Evolutionary conservation across 2,113 vertebrate species (phyloP).

Genomic region (Heptranchias perlo): DNA sequence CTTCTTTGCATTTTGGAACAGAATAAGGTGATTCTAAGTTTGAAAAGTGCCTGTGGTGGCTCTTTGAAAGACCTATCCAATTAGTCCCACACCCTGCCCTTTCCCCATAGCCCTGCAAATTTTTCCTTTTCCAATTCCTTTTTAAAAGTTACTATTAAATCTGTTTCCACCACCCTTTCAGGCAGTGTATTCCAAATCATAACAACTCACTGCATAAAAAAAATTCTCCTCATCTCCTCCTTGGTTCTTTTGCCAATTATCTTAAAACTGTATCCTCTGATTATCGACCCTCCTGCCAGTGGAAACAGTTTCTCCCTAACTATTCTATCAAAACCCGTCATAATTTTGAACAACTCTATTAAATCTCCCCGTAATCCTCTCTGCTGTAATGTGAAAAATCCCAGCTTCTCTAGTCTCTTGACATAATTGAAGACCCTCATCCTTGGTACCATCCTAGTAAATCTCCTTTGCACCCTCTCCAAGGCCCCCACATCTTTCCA

Average conservation of each 20-base stretch:
- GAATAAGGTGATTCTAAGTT: too few relatives aligned
- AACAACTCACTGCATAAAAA: neutral
- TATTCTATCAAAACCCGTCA: neutral
- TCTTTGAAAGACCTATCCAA: too few relatives aligned
- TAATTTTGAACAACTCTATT: neutral
- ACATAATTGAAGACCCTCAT: neutral
- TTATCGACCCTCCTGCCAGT: neutral
- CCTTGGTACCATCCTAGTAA: neutral
- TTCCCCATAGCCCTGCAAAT: neutral
- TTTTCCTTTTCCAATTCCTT: neutral
- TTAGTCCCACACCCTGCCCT: neutral
- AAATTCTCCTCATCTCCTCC: neutral
- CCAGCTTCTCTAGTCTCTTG: neutral
- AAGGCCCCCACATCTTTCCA: neutral
- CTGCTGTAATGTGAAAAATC: neutral
- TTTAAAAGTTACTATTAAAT: neutral
- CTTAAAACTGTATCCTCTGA: neutral
- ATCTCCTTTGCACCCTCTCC: neutral
- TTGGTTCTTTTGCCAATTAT: neutral
- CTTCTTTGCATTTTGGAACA: too few relatives aligned
- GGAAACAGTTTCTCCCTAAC: neutral
- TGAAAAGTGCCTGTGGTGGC: too few relatives aligned
- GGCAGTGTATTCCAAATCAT: neutral
- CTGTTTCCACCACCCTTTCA: neutral
- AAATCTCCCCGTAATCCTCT: neutral